Base-by-base conservation (phyloP, 1,140 invertebrate species). In the Aphidius ervi region DNA sequence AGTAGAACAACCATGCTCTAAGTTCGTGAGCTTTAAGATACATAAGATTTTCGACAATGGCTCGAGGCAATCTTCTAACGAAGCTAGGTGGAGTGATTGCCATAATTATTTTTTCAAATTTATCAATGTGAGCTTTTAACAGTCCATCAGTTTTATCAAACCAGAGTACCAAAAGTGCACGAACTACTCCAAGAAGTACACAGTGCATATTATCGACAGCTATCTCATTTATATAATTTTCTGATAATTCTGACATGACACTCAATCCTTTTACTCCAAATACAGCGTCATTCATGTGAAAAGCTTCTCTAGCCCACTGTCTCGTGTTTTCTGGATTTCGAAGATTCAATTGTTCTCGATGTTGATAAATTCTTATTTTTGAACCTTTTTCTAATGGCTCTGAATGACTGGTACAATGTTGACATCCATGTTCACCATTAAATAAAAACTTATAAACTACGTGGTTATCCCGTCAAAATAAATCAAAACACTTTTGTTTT, bases 191-290 rank as follows among this genome's bases (percentile, higher is more conserved):
- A 49, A 47, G 54, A 23, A 49, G 37, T 3, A 62, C 60, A 45
- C 53, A 23, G 16, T 62, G 60, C 60, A 62, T 62, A 1, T 39
- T 31, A 49, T 62, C 60, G 41, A 62, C 43, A 1, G 54, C 54
- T 37, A 46, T 49, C 9, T 31, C 60, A 49, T 37, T 52, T 5
- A 62, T 56, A 39, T 41, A 49, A 16, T 62, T 31, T 7, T 45
- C 45, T 37, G 56, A 49, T 5, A 62, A 1, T 42, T 4, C 37
- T 4, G 42, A 45, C 10, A 60, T 46, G 5, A n/a, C 43, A 8
- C 50, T 45, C 3, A 31, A 45, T 40, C 46, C 54, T 56, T 64
- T 64, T 5, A 64, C 55, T 8, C 63, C 63, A 4, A 47, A 31
- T 9, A 57, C 54, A 9, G 58, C 46, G 16, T 45, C 40, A 40